Evolutionary conservation across 2,797 vertebrate species (phyloP), one percentile per base, ranked within the genome.

Genomic region (Sebastes taczanowskii): DNA sequence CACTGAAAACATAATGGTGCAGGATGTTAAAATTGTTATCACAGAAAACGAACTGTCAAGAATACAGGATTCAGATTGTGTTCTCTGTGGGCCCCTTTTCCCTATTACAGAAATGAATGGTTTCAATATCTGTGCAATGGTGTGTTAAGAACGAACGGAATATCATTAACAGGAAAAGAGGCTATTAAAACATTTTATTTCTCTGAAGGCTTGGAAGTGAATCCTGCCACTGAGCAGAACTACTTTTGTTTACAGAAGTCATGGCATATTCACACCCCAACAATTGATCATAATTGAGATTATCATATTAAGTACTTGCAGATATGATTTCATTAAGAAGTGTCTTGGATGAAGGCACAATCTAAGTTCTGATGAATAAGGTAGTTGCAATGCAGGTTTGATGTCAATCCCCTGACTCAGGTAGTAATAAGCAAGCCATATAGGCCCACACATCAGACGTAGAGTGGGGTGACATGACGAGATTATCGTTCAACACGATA

Each of bases 71-170:
- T 88, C 86, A 89, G 89, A 96, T 88, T 71, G 83, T 95, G 94
- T 91, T 92, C 94, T 96, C 93, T 9, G 32, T 90, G 88, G 92
- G 93, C 83, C 91, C 91, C 66, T 81, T 75, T 91, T 93, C 91
- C 96, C 95, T 96, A 97, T 97, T 96, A 97, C 94, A 92, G 94
- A 94, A 98, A 97, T 94, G 95, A 96, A 98, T 96, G 95, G 95
- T 96, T 98, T 97, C 95, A 97, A 96, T 98, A 97, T 96, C 92
- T 96, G 95, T 91, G 96, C 96, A 97, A 96, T 97, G 96, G 94
- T 95, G 97, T 97, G 96, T 97, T 97, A 92, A 96, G 96, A 96
- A 96, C 85, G 93, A 96, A 96, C 95, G 87, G 92, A 94, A 95
- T 95, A 96, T 98, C 95, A 96, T 97, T 97, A 97, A 97, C 95